Evolutionary conservation across 2,797 vertebrate species (phyloP).

Genomic region (Heteromormyrus szaboi): DNA sequence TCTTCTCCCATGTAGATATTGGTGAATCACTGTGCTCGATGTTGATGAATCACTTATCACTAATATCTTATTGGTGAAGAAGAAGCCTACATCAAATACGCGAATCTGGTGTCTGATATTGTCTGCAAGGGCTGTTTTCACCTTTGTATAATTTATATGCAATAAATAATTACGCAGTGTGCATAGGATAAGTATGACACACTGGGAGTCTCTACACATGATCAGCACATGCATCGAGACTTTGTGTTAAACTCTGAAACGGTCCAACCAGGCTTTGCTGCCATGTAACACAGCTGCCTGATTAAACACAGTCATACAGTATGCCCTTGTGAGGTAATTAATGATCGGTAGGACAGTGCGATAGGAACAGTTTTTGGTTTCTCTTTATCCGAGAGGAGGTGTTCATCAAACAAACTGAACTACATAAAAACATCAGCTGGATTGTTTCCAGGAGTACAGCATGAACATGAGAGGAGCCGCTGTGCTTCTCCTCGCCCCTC

Average conservation of each 20-base stretch:
- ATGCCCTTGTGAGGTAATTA: background rate
- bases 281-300: background rate
- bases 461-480: background rate
- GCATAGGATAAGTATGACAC: background rate
- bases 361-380: background rate
- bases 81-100: background rate
- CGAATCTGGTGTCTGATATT: background rate
- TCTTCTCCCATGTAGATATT: background rate
- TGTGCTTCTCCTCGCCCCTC: background rate
- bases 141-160: background rate
- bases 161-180: background rate
- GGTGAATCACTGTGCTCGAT: background rate
- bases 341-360: background rate
- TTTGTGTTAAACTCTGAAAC: background rate
- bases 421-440: slow-evolving; percentile 1
- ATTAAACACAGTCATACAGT: background rate
- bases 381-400: background rate
- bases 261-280: background rate
- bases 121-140: background rate
- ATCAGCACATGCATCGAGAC: background rate
- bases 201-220: background rate
- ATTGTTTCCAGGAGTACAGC: background rate
- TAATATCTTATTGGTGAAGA: background rate
- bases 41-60: background rate
- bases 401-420: background rate